A percentile compares a stretch with the other conserved stretches of the same genome.
Evolutionary conservation across 1,140 invertebrate species (phyloP).

Genomic region (Drosophila kepulauana): DNA sequence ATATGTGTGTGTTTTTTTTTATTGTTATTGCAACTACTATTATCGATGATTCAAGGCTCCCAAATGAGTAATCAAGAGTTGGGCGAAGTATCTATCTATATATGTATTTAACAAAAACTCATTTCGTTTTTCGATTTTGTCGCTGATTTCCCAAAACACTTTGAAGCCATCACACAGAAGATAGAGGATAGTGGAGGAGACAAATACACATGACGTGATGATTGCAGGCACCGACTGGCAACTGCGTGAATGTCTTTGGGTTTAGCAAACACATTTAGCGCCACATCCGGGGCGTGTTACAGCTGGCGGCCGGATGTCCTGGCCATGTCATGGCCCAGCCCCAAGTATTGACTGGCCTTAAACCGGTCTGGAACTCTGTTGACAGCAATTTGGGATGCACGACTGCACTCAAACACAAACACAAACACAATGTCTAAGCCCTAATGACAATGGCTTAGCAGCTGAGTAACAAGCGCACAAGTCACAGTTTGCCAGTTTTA

Average conservation of each 20-base stretch:
- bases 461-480: not conserved
- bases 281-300: constrained; percentile 62
- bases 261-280: constrained; percentile 71
- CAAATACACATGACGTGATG: constrained; percentile 30
- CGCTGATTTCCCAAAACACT: constrained; percentile 78
- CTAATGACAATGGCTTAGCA: constrained; percentile 17
- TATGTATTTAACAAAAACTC: constrained; percentile 53
- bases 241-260: constrained; percentile 56
- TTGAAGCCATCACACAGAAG: constrained; percentile 21
- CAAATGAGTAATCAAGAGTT: constrained; percentile 67
- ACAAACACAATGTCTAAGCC: constrained; percentile 48
- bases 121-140: constrained; percentile 71
- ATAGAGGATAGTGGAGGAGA: not conserved
- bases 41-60: constrained; percentile 39
- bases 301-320: constrained; percentile 47
- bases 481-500: not conserved
- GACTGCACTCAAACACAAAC: constrained; percentile 55
- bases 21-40: not conserved
- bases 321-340: constrained; percentile 35
- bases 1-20: not conserved
- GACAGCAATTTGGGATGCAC: constrained; percentile 79
- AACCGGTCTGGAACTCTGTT: constrained; percentile 51
- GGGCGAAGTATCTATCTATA: constrained; percentile 15
- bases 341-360: constrained; percentile 27
- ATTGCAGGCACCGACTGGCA: constrained; percentile 35